Percentiles rank a stretch among this genome's conserved stretches.
These are phyloP conservation scores for Spodoptera litura DNA, from an alignment of 1,140 invertebrate genomes.

Conservation along the genomic window DNA sequence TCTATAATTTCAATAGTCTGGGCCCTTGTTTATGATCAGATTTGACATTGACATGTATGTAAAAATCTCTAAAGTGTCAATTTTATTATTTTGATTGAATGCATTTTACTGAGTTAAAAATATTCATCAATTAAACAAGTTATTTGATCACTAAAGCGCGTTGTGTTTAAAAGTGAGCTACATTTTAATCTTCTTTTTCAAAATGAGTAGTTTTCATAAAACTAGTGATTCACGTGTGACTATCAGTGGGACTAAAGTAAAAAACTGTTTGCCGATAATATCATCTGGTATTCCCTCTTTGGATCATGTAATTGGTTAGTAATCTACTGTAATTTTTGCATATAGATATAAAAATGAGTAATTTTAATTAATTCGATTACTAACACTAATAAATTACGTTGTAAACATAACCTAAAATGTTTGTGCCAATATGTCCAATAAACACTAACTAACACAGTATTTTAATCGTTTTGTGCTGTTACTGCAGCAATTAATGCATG, in stretches of 20 bases:
- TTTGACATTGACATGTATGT: too few species aligned
- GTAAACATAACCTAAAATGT: constrained; percentile 11
- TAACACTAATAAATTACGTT: not conserved
- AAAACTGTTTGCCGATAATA: constrained; percentile 79
- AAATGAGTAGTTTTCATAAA: constrained; percentile 78
- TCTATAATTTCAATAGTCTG: too few species aligned
- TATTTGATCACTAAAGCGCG: not conserved
- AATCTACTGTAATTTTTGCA: constrained; percentile 10
- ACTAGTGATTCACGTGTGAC: constrained; percentile 57
- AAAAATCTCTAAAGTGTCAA: too few species aligned
- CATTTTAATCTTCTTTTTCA: not conserved
- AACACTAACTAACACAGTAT: not conserved
- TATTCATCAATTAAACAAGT: too few species aligned
- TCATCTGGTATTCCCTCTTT: constrained; percentile 90
- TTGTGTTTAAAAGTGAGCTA: too few species aligned
- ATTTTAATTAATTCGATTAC: not conserved
- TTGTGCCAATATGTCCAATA: not conserved
- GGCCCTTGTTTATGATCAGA: too few species aligned
- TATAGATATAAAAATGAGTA: not conserved
- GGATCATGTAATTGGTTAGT: constrained; percentile 88
- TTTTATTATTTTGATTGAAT: too few species aligned
- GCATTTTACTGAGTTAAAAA: too few species aligned
- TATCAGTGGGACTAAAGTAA: constrained; percentile 75
- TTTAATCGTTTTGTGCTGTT: not conserved
- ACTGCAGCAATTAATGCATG: too few species aligned